These are phyloP conservation scores for Wiebesia pumilae DNA, from an alignment of 1,140 invertebrate genomes.

Conservation along the genomic window DNA sequence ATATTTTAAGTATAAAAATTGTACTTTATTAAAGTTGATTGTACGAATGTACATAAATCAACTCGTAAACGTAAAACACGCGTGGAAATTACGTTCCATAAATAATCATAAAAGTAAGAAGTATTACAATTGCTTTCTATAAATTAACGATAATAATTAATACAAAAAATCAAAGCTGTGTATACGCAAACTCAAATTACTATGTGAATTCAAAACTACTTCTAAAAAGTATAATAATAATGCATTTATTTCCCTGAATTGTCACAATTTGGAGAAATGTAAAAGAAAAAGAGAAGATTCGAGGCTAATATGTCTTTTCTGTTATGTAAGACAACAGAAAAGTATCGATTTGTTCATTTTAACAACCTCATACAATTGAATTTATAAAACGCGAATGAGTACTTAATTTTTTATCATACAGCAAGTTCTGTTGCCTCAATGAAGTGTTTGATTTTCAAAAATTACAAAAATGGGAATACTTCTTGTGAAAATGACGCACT, in stretches of 20 bases:
- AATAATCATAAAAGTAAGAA: background rate
- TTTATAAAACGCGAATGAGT: background rate
- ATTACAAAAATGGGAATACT: background rate
- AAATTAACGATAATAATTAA: background rate
- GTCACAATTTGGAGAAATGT: background rate
- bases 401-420: background rate
- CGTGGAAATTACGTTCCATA: background rate
- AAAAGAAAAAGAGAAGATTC: background rate
- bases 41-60: background rate
- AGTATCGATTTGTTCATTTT: background rate
- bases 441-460: background rate
- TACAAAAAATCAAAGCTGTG: background rate
- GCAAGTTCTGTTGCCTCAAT: background rate
- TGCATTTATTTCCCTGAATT: background rate
- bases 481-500: background rate
- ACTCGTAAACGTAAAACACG: background rate
- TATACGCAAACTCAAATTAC: background rate
- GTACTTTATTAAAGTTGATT: conserved; percentile 24
- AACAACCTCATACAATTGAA: background rate
- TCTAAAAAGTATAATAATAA: conserved; percentile 19
- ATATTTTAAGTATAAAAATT: conserved; percentile 54
- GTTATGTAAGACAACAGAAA: background rate
- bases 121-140: background rate
- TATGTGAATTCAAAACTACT: background rate
- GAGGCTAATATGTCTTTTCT: too few relatives aligned